Evolutionary conservation across 2,888 invertebrate genomes (phyloP).

Genomic region (Acanthopleura granulata): DNA sequence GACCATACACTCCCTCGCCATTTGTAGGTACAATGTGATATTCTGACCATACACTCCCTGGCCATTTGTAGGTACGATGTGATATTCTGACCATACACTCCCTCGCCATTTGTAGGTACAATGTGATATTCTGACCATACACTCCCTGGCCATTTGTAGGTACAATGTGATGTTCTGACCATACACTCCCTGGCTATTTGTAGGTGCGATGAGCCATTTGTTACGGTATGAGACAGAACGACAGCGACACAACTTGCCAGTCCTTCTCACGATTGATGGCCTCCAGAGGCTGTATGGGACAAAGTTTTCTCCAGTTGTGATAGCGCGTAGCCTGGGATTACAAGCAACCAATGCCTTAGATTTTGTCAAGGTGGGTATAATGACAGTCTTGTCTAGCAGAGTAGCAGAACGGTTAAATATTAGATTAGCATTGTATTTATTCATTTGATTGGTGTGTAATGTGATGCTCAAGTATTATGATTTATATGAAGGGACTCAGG

Average conservation of each 20-base stretch:
- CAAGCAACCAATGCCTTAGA: conserved; percentile 71
- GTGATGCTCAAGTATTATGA: no score
- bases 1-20: no score
- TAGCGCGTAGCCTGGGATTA: conserved; percentile 85
- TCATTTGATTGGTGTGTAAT: no score
- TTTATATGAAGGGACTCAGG: no score
- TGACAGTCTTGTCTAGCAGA: not conserved
- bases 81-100: conserved; percentile 72
- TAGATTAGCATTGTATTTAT: no score
- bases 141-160: conserved; percentile 71
- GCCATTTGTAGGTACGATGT: conserved; percentile 83
- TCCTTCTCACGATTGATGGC: conserved; percentile 88
- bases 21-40: conserved; percentile 77
- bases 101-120: conserved; percentile 74
- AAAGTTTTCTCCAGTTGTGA: conserved; percentile 76
- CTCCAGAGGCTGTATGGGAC: conserved; percentile 87
- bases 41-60: no score
- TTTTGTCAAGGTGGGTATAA: conserved; percentile 49
- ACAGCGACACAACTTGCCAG: conserved; percentile 89
- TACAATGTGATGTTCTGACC: conserved; percentile 71
- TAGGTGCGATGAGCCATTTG: conserved; percentile 80
- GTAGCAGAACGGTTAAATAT: no score
- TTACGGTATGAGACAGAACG: conserved; percentile 86
- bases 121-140: conserved; percentile 72
- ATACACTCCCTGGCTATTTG: not conserved